These are phyloP conservation scores for Heterocephalus glaber DNA, from an alignment of 2,113 vertebrate genomes.

Conservation along the genomic window DNA sequence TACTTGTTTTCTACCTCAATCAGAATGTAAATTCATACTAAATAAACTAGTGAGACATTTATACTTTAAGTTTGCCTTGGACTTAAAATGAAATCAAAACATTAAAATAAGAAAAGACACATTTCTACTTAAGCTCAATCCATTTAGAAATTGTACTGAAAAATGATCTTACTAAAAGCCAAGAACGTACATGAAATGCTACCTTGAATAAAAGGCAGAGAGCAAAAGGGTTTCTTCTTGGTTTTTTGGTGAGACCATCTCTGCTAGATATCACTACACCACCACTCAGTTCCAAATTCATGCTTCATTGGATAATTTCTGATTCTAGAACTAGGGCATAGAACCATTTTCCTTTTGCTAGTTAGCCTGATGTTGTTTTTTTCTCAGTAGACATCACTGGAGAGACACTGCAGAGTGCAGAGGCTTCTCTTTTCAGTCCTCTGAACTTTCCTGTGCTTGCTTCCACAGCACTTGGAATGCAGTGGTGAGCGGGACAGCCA, in stretches of 20 bases:
- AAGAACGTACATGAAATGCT: slow-evolving; percentile 12
- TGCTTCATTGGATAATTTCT: not conserved
- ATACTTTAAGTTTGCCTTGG: slow-evolving; percentile 40
- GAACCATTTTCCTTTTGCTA: not conserved
- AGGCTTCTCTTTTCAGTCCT: not conserved
- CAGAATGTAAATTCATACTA: slow-evolving; percentile 41
- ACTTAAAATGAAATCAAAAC: slow-evolving; percentile 45
- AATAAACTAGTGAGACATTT: slow-evolving; percentile 59
- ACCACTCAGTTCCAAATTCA: not conserved
- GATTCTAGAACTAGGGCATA: not conserved
- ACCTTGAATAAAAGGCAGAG: not conserved
- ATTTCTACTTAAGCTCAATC: slow-evolving; percentile 46
- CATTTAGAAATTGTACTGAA: slow-evolving; percentile 44
- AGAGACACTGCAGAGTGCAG: not conserved
- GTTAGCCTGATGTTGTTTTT: not conserved
- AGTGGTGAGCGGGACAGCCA: not conserved
- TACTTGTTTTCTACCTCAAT: slow-evolving; percentile 45
- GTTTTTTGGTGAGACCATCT: not conserved
- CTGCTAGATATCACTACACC: not conserved
- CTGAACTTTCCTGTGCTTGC: not conserved
- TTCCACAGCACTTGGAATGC: not conserved
- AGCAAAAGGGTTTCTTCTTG: not conserved
- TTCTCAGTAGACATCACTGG: not conserved
- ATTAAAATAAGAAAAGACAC: slow-evolving; percentile 50
- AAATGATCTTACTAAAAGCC: slow-evolving; percentile 31